phyloP scores from a whole-genome alignment of 2,113 vertebrate genomes.

The Otocyon megalotis region DNA sequence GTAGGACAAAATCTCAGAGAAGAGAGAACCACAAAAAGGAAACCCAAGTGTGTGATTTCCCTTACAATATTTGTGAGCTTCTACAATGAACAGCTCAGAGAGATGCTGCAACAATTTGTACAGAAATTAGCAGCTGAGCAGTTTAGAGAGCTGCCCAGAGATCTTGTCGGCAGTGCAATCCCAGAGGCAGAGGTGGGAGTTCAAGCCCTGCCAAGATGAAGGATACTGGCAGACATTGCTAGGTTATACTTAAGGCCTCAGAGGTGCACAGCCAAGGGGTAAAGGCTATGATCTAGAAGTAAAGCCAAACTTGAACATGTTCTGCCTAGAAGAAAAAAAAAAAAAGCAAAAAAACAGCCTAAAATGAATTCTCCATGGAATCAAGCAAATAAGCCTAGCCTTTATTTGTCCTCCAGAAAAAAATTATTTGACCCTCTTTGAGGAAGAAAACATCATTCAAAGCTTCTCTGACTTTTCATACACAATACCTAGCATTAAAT shows the following conservation, averaged over 20 bases:
- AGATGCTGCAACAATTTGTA: not conserved
- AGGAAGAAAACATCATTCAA: not conserved
- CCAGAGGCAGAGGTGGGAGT: not conserved
- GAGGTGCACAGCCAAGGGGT: not conserved
- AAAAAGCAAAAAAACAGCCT: not conserved
- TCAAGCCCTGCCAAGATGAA: not conserved
- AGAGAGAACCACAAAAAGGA: not conserved
- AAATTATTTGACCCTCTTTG: not conserved
- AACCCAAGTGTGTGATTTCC: not conserved
- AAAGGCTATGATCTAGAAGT: not conserved
- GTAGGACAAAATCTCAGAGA: not conserved
- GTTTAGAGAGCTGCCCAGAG: not conserved
- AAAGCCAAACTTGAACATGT: not conserved
- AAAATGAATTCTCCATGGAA: not conserved
- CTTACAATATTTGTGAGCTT: not conserved
- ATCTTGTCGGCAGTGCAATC: not conserved
- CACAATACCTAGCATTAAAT: not conserved
- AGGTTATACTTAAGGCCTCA: not conserved
- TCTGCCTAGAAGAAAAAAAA: not conserved
- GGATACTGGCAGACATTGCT: not conserved
- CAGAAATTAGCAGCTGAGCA: not conserved
- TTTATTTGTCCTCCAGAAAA: not conserved
- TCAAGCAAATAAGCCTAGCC: not conserved
- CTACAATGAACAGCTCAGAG: not conserved
- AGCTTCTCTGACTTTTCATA: not conserved